Evolutionary conservation across 2,797 vertebrate species (phyloP), one percentile per base, ranked within the genome.

Genomic region (Macroramphosus scolopax): DNA sequence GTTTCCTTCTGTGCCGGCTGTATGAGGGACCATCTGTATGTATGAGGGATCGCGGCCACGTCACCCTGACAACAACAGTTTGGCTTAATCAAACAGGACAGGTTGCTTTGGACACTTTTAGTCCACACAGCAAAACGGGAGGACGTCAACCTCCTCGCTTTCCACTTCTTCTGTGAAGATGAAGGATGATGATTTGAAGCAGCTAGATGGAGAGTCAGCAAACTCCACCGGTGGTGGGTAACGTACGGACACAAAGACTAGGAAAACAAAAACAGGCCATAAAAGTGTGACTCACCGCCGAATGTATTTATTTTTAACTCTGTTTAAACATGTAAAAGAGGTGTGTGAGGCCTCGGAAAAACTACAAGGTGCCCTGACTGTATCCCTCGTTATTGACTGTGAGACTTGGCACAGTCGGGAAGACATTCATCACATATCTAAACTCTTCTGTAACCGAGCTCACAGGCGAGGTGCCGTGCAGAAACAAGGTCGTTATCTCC

Each of bases 321-420:
- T 48, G 51, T 49, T 52, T 63, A 57, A 67, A 74, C 50, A 55
- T 5, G 28, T 32, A 61, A 3, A 61, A 3, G 3, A 50, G 34
- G n/a, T 26, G 29, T 62, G 8, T 2, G 24, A 38, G 45, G 49
- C 57, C 71, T 54, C 50, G 57, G 42, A n/a, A 53, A 68, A 70
- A 51, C 52, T n/a, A 40, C 51, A 30, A 68, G 48, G 49, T 40
- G 58, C 37, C 57, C 63, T 36, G 44, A 62, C 75, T 76, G 65
- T 47, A 51, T 59, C 48, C 16, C 60, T 81, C 45, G 54, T 76
- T 84, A 80, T 63, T 82, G 77, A 80, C 73, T 81, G 81, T 63
- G 72, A 88, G 60, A 81, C 83, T 77, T 79, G 67, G 58, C 68
- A 76, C 29, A 35, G 58, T 48, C 46, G 36, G 68, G 58, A 50